These are phyloP conservation scores for Tadarida brasiliensis DNA, from an alignment of 2,797 vertebrate genomes.

Conservation along the genomic window DNA sequence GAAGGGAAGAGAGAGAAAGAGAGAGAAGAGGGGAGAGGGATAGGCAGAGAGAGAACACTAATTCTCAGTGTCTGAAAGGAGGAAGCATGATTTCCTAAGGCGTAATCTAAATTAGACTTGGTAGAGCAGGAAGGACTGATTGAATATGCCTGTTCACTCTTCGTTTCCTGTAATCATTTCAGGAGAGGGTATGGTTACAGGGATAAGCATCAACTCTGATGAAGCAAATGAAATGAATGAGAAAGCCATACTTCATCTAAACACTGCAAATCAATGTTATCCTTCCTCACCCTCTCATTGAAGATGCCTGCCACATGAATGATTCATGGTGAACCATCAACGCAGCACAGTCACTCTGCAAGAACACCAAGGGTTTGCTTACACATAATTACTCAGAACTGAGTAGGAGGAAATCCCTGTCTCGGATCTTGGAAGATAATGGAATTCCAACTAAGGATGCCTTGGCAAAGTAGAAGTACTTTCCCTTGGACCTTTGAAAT, in stretches of 20 bases:
- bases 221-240: constrained; percentile 78
- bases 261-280: constrained; percentile 71
- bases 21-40: background rate
- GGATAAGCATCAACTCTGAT: constrained; percentile 75
- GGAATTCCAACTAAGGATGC: constrained; percentile 81
- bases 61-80: constrained; percentile 8
- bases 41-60: background rate
- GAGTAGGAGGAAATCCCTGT: constrained; percentile 87
- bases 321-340: constrained; percentile 85
- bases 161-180: constrained; percentile 75
- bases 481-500: constrained; percentile 85
- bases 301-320: constrained; percentile 73
- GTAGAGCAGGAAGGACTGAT: constrained; percentile 67
- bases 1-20: background rate
- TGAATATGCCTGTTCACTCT: constrained; percentile 66
- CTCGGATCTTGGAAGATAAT: constrained; percentile 82
- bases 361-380: constrained; percentile 84
- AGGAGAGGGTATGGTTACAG: constrained; percentile 72
- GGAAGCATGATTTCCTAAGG: constrained; percentile 49
- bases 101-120: constrained; percentile 38
- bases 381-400: constrained; percentile 87
- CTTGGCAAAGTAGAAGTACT: constrained; percentile 83
- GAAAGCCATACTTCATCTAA: constrained; percentile 76
- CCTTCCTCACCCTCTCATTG: constrained; percentile 54
- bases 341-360: constrained; percentile 80